Base-by-base conservation (phyloP, 2,113 vertebrate genomes). In the Sakesphorus luctuosus region DNA sequence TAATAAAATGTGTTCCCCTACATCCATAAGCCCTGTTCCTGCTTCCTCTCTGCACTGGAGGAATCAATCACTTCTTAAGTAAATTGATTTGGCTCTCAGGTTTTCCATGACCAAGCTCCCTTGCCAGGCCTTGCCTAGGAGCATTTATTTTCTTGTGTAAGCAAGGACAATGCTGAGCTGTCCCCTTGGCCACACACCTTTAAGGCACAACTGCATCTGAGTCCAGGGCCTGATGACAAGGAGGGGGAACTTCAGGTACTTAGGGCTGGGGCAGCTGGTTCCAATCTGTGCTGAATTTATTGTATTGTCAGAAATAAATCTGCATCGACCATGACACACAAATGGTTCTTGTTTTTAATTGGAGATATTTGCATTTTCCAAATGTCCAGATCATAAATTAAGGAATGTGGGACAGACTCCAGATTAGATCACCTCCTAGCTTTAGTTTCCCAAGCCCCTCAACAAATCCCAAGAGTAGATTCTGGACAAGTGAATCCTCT, bases 341-440 rank as follows among this genome's bases (percentile, higher is more conserved):
- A 93, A 85, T 33, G 10, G 87, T 44, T 94, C 66, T 85, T 77
- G 46, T 28, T 89, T 96, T 92, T 89, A 87, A 84, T 67, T 83
- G 81, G 43, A 63, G 67, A 77, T 71, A 83, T 15, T 90, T 84
- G 72, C 47, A 44, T 85, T 87, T 93, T 94, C 91, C 85, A 72
- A 36, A 92, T 73, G 78, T 87, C 79, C 79, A 94, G 78, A 72
- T 89, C 87, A 76, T 88, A 94, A 89, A 91, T 87, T 75, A 83
- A 78, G 65, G 83, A 26, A 66, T 79, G 67, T 66, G 84, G 49
- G 82, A 84, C 44, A 91, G 75, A 40, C 31, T 86, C 58, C 82
- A 80, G 69, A 72, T 73, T 61, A 94, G 72, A 89, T 92, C 71
- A 75, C 44, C 66, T 96, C 74, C 58, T 11, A 65, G 26, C 28